A percentile compares a stretch with the other conserved stretches of the same genome.
These are phyloP conservation scores for Apocrypta bakeri DNA, from an alignment of 1,140 invertebrate genomes.

Conservation along the genomic window DNA sequence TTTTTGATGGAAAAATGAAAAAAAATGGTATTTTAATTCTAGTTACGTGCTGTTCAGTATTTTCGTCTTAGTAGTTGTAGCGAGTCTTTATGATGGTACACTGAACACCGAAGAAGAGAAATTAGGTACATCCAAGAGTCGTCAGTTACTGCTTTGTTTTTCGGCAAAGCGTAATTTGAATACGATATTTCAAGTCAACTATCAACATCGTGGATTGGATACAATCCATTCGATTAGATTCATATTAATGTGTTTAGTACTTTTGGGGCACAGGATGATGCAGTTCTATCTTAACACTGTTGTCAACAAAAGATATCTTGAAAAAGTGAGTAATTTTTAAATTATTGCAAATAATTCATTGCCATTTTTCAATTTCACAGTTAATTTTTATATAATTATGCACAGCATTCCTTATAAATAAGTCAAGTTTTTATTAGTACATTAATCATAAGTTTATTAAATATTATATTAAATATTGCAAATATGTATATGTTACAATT, in stretches of 20 bases:
- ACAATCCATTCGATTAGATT: constrained; percentile 57
- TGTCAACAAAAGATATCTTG: constrained; percentile 54
- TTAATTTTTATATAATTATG: too few relatives aligned
- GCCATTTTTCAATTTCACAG: too few relatives aligned
- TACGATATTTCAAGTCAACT: constrained; percentile 52
- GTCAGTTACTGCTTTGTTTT: constrained; percentile 63
- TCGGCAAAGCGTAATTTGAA: constrained; percentile 61
- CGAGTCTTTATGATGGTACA: constrained; percentile 59
- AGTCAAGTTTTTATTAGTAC: too few relatives aligned
- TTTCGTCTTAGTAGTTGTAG: constrained; percentile 51
- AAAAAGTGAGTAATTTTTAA: constrained; percentile 54
- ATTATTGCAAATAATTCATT: too few relatives aligned
- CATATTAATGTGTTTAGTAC: constrained; percentile 52
- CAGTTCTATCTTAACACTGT: constrained; percentile 55
- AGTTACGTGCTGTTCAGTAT: constrained; percentile 52
- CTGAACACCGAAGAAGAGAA: constrained; percentile 42
- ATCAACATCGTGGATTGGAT: constrained; percentile 58
- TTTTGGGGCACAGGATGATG: constrained; percentile 59
- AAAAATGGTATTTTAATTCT: background rate
- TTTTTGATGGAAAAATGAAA: too few relatives aligned
- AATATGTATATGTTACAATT: too few relatives aligned
- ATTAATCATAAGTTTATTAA: too few relatives aligned
- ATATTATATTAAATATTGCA: too few relatives aligned
- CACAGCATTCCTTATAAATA: too few relatives aligned
- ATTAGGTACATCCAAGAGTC: background rate